Percentiles rank a stretch among this genome's conserved stretches.
Conservation (phyloP, 2,888 invertebrate genomes). For the Pseudeuparius sepicola region DNA sequence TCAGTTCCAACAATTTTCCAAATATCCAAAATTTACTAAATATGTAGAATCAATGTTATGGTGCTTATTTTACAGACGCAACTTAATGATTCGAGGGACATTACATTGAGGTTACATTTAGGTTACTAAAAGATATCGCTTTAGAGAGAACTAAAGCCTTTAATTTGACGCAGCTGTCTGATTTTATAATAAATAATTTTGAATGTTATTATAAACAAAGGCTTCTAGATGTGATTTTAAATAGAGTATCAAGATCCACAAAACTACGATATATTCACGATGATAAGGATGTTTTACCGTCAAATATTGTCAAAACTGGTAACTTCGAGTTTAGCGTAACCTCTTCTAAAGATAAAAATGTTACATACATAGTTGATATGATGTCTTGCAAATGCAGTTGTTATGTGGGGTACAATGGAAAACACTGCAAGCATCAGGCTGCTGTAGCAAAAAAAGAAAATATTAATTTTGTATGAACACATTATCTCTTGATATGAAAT, state of each 20-base stretch:
- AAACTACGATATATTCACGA: conserved; percentile 12
- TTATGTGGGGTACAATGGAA: conserved; percentile 13
- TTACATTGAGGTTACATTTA: conserved; percentile 8
- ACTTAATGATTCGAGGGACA: conserved; percentile 9
- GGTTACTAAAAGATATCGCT: conserved; percentile 9
- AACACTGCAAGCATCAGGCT: conserved; percentile 13
- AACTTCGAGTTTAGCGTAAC: conserved; percentile 13
- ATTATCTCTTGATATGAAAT: conserved; percentile 15
- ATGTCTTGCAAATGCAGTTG: conserved; percentile 16
- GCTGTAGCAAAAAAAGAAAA: conserved; percentile 14
- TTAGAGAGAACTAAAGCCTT: conserved; percentile 9
- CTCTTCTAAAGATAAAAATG: conserved; percentile 14
- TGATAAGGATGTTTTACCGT: conserved; percentile 4
- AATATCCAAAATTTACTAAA: conserved; percentile 9
- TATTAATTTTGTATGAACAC: conserved; percentile 14
- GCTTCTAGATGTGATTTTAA: conserved; percentile 11
- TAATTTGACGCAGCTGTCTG: conserved; percentile 6
- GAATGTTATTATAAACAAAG: conserved; percentile 10
- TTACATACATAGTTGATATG: conserved; percentile 15
- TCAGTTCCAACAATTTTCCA: conserved; percentile 8
- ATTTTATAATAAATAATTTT: conserved; percentile 11
- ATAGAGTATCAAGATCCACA: conserved; percentile 10
- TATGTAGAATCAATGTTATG: conserved; percentile 11
- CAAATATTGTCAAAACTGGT: conserved; percentile 13
- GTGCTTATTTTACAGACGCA: conserved; percentile 7